These are phyloP conservation scores for Stichopus chloronotus DNA, from an alignment of 35 echinoderm and acorn worm genomes.

Conservation along the genomic window DNA sequence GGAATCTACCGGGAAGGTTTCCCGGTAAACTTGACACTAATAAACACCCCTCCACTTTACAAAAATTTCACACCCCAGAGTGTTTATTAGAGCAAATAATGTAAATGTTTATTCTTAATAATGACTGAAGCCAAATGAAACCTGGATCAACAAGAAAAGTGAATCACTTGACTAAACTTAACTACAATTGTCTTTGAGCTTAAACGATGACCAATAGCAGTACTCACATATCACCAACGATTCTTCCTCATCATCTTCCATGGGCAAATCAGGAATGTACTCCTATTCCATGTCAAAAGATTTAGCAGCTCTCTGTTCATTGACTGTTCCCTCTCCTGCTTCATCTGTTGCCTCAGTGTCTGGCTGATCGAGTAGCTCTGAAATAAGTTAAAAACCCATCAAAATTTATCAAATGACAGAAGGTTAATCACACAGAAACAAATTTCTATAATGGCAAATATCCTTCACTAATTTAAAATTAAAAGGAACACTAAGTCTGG, in stretches of 20 bases:
- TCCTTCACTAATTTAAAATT: neutral
- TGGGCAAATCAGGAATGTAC: constrained; percentile 7
- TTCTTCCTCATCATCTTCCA: neutral
- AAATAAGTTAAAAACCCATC: neutral
- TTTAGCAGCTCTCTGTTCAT: neutral
- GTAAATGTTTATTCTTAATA: neutral
- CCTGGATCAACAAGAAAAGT: neutral
- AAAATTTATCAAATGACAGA: neutral
- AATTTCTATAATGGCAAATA: neutral
- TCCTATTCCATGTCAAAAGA: neutral
- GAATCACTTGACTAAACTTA: neutral
- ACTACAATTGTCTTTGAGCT: too few species aligned
- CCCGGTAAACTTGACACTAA: neutral
- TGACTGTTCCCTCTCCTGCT: neutral
- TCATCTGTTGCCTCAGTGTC: neutral
- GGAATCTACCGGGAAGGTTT: too few species aligned
- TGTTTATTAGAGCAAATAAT: neutral
- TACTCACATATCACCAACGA: constrained; percentile 9
- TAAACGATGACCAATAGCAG: neutral
- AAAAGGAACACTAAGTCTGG: neutral
- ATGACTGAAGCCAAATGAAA: neutral
- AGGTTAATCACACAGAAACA: neutral
- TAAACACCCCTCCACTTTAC: neutral
- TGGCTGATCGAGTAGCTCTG: neutral
- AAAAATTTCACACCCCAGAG: neutral